phyloP scores from a whole-genome alignment of 2,888 invertebrate genomes.

The Iselma pallidipennis region DNA sequence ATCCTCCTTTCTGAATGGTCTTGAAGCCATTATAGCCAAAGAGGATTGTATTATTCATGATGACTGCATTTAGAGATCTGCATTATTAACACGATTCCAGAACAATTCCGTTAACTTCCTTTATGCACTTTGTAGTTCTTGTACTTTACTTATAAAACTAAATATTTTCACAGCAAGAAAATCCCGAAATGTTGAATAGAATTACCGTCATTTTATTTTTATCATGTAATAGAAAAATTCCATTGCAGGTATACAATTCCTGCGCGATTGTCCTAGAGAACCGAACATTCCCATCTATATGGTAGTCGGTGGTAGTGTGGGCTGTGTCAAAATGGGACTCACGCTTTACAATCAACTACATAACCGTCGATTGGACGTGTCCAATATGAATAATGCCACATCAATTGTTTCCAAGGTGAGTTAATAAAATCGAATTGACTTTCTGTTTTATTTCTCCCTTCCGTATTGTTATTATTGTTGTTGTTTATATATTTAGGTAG shows the following conservation, averaged over 20 bases:
- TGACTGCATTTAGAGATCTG: too few relatives aligned
- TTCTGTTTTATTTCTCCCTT: too few relatives aligned
- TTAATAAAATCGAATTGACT: neutral
- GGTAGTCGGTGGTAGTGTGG: slow-evolving; percentile 80
- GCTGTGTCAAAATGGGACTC: slow-evolving; percentile 72
- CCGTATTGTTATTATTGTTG: neutral
- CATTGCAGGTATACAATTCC: slow-evolving; percentile 74
- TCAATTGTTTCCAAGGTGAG: slow-evolving; percentile 60
- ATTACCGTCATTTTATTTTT: neutral
- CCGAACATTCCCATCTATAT: slow-evolving; percentile 80
- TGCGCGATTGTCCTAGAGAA: slow-evolving; percentile 78
- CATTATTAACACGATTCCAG: too few relatives aligned
- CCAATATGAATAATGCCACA: slow-evolving; percentile 56
- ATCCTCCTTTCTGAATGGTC: too few relatives aligned
- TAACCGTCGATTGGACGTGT: slow-evolving; percentile 56
- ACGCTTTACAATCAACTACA: slow-evolving; percentile 68
- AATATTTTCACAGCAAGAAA: too few relatives aligned
- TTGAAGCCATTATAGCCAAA: too few relatives aligned
- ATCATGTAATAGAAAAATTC: neutral
- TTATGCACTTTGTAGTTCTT: too few relatives aligned
- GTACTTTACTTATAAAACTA: too few relatives aligned
- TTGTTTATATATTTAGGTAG: slow-evolving; percentile 48
- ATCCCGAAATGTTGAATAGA: too few relatives aligned
- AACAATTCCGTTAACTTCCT: too few relatives aligned
- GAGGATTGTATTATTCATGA: too few relatives aligned